Percentiles rank a stretch among this genome's conserved stretches.
These are phyloP conservation scores for Corythornis cristatus DNA, from an alignment of 2,113 vertebrate species.

Conservation along the genomic window DNA sequence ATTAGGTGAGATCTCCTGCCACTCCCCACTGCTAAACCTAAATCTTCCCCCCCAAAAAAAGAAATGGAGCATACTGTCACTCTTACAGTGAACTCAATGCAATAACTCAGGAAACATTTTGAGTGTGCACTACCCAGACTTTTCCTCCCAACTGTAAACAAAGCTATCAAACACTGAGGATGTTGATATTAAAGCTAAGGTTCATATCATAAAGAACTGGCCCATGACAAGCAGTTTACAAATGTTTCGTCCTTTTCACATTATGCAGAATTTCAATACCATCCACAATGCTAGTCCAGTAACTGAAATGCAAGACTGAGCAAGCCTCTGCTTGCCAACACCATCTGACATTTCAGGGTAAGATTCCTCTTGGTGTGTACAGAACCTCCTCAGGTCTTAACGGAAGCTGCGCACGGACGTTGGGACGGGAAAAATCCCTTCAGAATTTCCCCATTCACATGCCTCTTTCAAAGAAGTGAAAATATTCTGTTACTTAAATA, in stretches of 20 bases:
- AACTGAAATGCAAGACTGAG: conserved; percentile 71
- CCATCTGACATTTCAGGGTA: conserved; percentile 63
- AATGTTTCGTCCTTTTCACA: conserved; percentile 78
- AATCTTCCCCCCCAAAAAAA: conserved; percentile 7
- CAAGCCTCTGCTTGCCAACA: conserved; percentile 57
- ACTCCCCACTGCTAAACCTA: conserved; percentile 49
- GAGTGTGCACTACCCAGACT: conserved; percentile 63
- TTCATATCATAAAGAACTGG: conserved; percentile 76
- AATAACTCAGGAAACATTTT: conserved; percentile 61
- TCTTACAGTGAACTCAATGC: conserved; percentile 54
- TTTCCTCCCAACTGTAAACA: conserved; percentile 70
- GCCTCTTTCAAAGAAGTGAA: conserved; percentile 60
- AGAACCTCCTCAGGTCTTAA: conserved; percentile 10
- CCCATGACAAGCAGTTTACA: conserved; percentile 77
- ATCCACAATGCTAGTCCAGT: conserved; percentile 71
- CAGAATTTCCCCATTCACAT: conserved; percentile 45
- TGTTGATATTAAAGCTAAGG: conserved; percentile 78
- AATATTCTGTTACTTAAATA: conserved; percentile 67
- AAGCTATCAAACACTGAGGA: conserved; percentile 74
- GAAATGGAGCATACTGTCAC: conserved; percentile 55
- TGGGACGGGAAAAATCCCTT: conserved; percentile 51
- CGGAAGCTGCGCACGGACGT: neutral
- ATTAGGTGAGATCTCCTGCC: conserved; percentile 50
- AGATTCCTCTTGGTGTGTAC: conserved; percentile 21
- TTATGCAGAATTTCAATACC: conserved; percentile 78